Evolutionary conservation across 2,113 vertebrate genomes (phyloP), one percentile per base, ranked within the genome.

Genomic region (Corythornis cristatus): DNA sequence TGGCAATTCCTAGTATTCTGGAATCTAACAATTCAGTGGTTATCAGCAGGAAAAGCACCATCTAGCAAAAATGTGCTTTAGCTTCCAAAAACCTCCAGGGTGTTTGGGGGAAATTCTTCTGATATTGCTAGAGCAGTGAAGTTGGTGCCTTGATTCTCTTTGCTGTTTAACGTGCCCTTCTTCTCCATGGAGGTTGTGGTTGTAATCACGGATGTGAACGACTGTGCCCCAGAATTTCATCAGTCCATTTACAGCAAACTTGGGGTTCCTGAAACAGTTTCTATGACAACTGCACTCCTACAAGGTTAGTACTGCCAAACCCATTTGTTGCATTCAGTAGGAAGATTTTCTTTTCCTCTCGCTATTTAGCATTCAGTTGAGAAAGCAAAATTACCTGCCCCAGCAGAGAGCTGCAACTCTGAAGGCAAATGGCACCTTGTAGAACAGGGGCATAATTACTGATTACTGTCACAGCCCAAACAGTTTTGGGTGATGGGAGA

Each of bases 211-310:
- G 98, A 99, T 68, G 98, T 98, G 92, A 99, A 99, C 46, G 98
- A 98, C 95, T 99, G 98, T 46, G 96, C 98, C 60, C 98, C 98
- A 1, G 98, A 98, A 97, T 99, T 99, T 96, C 97, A 98, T 79
- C 98, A 98, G 96, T 98, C 97, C 8, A 98, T 99, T 93, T 99
- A 98, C 96, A 99, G 97, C 97, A 98, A 98, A 96, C 97, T 98
- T 3, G 97, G 96, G 31, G 98, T 99, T 73, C 98, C 98, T 31
- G 98, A 99, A 96, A 98, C 98, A 6, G 98, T 99, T 96, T 96
- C 98, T 76, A 98, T 98, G 66, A 98, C 98, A 91, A 99, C 99
- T 25, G 98, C 97, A 13, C 97, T 99, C 92, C 95, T 99, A 71
- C 98, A 99, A 98, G 98, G 99, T 98, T 96, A 96, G 96, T 87